Base-by-base conservation (phyloP, 2,797 vertebrate genomes). In the Falco peregrinus region DNA sequence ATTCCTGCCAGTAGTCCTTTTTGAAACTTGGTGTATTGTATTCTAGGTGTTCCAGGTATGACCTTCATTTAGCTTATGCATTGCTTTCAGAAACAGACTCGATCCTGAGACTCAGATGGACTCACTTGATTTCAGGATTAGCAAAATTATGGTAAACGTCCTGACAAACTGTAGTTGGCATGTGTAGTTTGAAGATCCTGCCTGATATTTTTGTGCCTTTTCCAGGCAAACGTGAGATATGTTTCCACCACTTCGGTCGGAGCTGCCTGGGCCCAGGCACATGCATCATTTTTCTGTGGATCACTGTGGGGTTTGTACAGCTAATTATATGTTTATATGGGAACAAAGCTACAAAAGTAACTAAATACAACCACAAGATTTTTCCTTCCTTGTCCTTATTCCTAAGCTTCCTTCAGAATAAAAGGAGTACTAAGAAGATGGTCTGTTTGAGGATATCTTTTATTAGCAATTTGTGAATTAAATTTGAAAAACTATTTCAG, bases 401-500 rank as follows among this genome's bases (percentile, higher is more conserved):
- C 25, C 21, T 71, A 41, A 53, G 22, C 11, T 56, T 71, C 8
- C 28, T 8, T 39, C 29, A 57, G 26, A 81, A 50, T 48, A 57
- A 51, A 73, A 74, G 10, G 35, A 84, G 84, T 59, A 63, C 19
- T 57, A 24, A 64, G 70, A 67, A 53, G 3, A 21, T 29, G 0
- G 60, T 20, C 21, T 60, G 84, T 92, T 96, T 92, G 56, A 95
- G 96, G 60, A 90, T 59, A 50, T 47, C 64, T 94, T 96, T 93
- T 95, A 74, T 77, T 81, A 89, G 61, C 56, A 18, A 89, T 90
- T 69, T 95, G 81, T 86, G 63, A 61, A 54, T 26, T 70, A 60
- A 61, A 57, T 28, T 78, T 88, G 91, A 95, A 93, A 88, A 91
- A 93, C 60, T 97, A 93, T 87, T 93, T 81, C 83, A 94, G 60